These are phyloP conservation scores for Daptonema setosum DNA, from an alignment of 2,888 invertebrate species.

Conservation along the genomic window DNA sequence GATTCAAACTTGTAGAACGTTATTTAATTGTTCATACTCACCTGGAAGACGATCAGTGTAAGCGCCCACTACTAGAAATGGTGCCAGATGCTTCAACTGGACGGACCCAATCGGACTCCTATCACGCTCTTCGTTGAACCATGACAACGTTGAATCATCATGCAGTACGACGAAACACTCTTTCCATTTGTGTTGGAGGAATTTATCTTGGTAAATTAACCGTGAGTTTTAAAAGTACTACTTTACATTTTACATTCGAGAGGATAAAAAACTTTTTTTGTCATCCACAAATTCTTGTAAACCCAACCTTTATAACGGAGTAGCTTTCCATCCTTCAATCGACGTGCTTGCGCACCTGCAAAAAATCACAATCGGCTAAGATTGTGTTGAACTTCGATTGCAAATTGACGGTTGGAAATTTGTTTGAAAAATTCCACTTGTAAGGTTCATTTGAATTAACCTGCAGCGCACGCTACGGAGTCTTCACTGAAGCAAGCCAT, in stretches of 20 bases:
- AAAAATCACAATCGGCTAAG: background rate
- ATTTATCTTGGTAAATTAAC: background rate
- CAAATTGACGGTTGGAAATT: too few relatives aligned
- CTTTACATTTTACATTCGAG: background rate
- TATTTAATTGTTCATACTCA: too few relatives aligned
- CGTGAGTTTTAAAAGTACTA: background rate
- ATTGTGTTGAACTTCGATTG: too few relatives aligned
- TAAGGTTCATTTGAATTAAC: too few relatives aligned
- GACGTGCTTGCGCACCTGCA: background rate
- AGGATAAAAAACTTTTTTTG: too few relatives aligned
- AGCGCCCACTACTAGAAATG: background rate
- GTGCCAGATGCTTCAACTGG: background rate
- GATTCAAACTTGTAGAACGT: too few relatives aligned
- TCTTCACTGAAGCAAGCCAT: background rate
- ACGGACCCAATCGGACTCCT: background rate
- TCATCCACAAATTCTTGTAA: background rate
- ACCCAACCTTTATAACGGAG: background rate
- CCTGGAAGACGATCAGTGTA: background rate
- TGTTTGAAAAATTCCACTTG: too few relatives aligned
- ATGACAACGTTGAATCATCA: background rate
- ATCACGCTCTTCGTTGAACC: background rate
- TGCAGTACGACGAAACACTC: background rate
- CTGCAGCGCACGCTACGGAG: background rate
- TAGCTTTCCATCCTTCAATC: background rate
- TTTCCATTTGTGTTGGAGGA: background rate